Evolutionary conservation across 2,888 invertebrate genomes (phyloP), one percentile per base, ranked within the genome.

Genomic region (Dasypolia templi): DNA sequence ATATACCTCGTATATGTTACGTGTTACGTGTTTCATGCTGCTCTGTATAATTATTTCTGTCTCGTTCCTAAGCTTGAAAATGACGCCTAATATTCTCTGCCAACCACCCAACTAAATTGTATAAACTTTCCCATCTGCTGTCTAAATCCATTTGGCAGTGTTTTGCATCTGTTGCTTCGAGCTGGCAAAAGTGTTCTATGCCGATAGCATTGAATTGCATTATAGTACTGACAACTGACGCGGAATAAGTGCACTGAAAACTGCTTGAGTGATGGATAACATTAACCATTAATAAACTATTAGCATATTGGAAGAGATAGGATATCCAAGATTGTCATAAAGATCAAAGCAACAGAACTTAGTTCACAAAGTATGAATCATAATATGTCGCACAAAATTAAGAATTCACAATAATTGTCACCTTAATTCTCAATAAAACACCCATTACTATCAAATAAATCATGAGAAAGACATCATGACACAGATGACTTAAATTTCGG

Each of bases 401-500:
- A 59, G 32, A 44, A 75, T 49, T 51, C 42, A 64, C 59, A 61
- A 44, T 61, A 22, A 32, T 12, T 63, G 56, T 69, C 58, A 75
- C 62, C 32, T 69, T 69, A 61, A 81, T 55, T 51, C 32, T 5
- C 39, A 69, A 81, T 75, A 81, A 75, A 75, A 53, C 53, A 58
- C 14, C 39, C 35, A 71, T 49, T 6, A 63, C 32, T 51, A 2
- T 12, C 46, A 69, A 62, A 56, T 26, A 61, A 56, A 49, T 39
- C 32, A 61, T 14, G 42, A 12, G 11, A 61, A 22, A 22, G 63
- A 49, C 51, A 58, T 29, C 26, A 32, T 46, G 53, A 61, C 46
- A 78, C 62, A 26, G n/a, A 62, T 66, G 61, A 86, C 84, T 84
- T 82, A 85, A 79, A 73, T 61, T 35, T 29, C n/a, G 71, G 77